These are phyloP conservation scores for Drosophila trapezifrons DNA, from an alignment of 1,140 invertebrate species.

Conservation along the genomic window DNA sequence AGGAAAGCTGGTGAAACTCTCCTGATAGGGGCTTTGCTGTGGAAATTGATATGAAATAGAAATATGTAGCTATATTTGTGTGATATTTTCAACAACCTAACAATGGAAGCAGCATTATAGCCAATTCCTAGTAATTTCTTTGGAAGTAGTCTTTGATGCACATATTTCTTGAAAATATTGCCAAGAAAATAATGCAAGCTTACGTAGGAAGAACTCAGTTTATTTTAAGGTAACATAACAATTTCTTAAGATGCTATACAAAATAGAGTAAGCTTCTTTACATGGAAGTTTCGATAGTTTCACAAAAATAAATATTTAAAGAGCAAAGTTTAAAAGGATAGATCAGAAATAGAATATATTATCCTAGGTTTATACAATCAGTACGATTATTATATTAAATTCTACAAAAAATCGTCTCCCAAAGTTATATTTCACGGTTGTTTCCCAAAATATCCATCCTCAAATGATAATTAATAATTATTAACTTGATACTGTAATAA, in stretches of 20 bases:
- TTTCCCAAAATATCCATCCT: not conserved
- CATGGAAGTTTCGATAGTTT: not conserved
- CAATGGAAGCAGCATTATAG: not conserved
- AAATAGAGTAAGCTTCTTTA: not conserved
- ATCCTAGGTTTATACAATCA: no score
- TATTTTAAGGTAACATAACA: not conserved
- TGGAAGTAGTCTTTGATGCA: no score
- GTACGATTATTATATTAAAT: not conserved
- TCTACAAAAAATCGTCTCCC: not conserved
- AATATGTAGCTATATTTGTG: not conserved
- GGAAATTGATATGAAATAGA: not conserved
- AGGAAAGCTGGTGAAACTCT: not conserved
- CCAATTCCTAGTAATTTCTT: not conserved
- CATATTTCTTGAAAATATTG: not conserved
- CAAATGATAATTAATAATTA: no score
- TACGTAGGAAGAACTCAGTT: not conserved
- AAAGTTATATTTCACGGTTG: not conserved
- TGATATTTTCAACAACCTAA: not conserved
- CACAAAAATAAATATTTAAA: not conserved
- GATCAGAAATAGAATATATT: no score
- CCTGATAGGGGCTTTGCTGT: not conserved
- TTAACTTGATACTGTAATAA: constrained; percentile 1
- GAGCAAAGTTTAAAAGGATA: not conserved
- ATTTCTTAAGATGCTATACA: not conserved
- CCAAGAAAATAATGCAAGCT: no score